Conservation (phyloP, 2,888 invertebrate genomes). For the Cataglyphis cursor region DNA sequence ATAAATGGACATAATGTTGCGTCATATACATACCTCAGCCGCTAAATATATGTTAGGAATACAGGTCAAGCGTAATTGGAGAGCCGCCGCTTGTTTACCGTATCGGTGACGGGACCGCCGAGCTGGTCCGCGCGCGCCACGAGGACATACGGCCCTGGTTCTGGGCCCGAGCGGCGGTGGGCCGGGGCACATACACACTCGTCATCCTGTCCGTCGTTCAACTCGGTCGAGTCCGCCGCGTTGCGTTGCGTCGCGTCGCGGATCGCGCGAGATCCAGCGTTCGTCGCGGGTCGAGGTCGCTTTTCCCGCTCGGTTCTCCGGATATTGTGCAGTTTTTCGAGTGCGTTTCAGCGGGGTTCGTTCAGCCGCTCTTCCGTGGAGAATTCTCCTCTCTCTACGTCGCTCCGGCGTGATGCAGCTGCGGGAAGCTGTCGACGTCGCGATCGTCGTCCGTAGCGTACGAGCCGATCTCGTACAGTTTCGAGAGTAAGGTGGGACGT, state of each 20-base stretch:
- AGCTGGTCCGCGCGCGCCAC: constrained; percentile 28
- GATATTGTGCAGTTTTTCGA: constrained; percentile 56
- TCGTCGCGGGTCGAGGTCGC: not conserved
- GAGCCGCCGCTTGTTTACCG: not conserved
- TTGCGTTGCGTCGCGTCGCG: constrained; percentile 62
- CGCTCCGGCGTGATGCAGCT: constrained; percentile 39
- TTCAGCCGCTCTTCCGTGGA: not conserved
- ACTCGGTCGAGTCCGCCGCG: constrained; percentile 81
- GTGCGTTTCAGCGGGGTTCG: not conserved
- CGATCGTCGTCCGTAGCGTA: not conserved
- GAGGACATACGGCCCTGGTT: constrained; percentile 79
- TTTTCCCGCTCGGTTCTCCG: constrained; percentile 58
- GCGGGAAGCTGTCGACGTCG: constrained; percentile 27
- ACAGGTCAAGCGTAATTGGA: not conserved
- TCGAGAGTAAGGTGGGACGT: constrained; percentile 14
- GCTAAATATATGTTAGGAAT: not conserved
- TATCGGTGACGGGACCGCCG: not conserved
- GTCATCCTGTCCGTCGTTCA: constrained; percentile 80
- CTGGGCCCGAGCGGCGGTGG: constrained; percentile 78
- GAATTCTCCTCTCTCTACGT: not conserved
- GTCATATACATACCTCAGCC: not conserved
- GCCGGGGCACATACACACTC: constrained; percentile 76
- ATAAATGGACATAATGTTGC: not conserved
- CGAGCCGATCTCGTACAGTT: not conserved
- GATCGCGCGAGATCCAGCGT: constrained; percentile 67